Conservation (phyloP, 2,797 vertebrate species). For the Eulemur mongoz region DNA sequence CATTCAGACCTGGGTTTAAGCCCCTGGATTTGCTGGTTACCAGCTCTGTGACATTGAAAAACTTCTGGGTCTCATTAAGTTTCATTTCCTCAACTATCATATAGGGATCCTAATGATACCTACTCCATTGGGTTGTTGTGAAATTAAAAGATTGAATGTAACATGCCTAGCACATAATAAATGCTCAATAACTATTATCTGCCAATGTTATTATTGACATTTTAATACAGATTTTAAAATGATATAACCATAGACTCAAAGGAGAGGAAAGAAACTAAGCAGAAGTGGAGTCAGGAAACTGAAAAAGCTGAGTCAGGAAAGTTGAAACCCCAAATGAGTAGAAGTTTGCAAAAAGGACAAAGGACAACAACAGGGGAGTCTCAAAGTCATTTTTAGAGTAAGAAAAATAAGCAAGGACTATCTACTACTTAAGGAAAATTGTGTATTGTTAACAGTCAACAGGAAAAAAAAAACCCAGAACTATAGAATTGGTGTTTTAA, state of each 20-base stretch:
- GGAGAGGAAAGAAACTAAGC: not conserved
- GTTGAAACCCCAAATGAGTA: not conserved
- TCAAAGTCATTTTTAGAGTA: not conserved
- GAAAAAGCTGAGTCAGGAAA: not conserved
- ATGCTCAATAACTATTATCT: not conserved
- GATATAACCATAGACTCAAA: not conserved
- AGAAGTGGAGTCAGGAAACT: not conserved
- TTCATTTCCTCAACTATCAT: not conserved
- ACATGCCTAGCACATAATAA: not conserved
- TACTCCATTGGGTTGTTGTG: not conserved
- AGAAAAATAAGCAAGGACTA: conserved; percentile 3
- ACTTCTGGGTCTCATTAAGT: not conserved
- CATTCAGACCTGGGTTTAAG: not conserved
- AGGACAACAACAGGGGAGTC: not conserved
- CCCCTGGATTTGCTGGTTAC: not conserved
- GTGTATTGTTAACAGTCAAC: not conserved
- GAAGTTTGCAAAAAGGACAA: conserved; percentile 3
- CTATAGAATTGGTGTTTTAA: not conserved
- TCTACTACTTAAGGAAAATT: not conserved
- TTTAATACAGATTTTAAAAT: not conserved
- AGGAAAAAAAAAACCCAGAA: not conserved
- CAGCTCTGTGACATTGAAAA: not conserved
- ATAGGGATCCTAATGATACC: not conserved
- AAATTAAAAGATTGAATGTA: not conserved
- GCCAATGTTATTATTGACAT: not conserved